phyloP scores from a whole-genome alignment of 2,888 invertebrate genomes.

The Ectropis crepuscularia region DNA sequence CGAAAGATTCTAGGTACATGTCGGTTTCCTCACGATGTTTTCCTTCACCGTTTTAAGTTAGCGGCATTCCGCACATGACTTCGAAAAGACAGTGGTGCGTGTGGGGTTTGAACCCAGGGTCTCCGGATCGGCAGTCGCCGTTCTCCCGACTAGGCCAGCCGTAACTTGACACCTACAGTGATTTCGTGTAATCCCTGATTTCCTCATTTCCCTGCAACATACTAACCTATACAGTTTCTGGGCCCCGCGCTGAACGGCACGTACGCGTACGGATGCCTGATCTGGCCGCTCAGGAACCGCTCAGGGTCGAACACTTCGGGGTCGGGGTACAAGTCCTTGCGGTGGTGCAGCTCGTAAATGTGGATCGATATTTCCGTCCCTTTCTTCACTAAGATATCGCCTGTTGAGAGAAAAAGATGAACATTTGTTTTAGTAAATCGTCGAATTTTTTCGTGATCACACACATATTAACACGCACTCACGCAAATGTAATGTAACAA shows the following conservation, averaged over 20 bases:
- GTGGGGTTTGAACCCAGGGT: too few species aligned
- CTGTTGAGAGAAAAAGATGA: constrained; percentile 50
- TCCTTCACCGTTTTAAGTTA: too few species aligned
- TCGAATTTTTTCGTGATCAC: not conserved
- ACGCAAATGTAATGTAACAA: too few species aligned
- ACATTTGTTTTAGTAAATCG: not conserved
- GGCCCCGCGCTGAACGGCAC: constrained; percentile 88
- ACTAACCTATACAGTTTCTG: constrained; percentile 87
- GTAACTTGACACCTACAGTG: not conserved
- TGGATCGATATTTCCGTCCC: constrained; percentile 78
- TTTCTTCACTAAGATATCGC: constrained; percentile 73
- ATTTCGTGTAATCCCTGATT: not conserved
- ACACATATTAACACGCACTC: too few species aligned
- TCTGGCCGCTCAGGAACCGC: constrained; percentile 79
- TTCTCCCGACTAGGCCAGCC: not conserved
- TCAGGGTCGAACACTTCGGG: constrained; percentile 89
- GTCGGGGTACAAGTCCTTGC: constrained; percentile 86
- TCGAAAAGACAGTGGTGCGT: too few species aligned
- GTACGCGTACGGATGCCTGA: constrained; percentile 85
- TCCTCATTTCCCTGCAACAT: not conserved
- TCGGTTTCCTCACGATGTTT: too few species aligned
- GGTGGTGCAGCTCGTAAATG: constrained; percentile 86
- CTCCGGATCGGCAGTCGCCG: too few species aligned
- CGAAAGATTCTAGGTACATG: too few species aligned
- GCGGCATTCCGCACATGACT: too few species aligned